These are phyloP conservation scores for Vulpes ferrilata DNA, from an alignment of 2,113 vertebrate genomes.

Conservation along the genomic window DNA sequence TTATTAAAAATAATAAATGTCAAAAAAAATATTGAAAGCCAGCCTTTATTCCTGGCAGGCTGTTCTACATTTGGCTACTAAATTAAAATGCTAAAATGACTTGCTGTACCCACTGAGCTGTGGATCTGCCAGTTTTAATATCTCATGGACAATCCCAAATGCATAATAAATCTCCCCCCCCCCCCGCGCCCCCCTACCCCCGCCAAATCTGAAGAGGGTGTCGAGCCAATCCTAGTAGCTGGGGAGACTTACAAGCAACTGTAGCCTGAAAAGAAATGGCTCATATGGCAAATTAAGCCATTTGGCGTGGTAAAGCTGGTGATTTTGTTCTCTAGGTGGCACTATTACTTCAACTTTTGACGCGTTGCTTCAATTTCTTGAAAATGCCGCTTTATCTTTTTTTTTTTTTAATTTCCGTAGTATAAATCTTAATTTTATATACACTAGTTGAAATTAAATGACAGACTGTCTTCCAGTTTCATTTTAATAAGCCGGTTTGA, in stretches of 20 bases:
- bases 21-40: neutral
- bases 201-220: neutral
- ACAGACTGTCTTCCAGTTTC: neutral
- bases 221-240: neutral
- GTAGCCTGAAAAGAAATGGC: neutral
- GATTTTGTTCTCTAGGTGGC: constrained; percentile 84
- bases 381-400: constrained; percentile 64
- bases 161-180: fast-evolving
- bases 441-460: constrained; percentile 9
- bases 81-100: neutral
- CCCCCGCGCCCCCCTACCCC: neutral
- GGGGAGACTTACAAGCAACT: neutral
- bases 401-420: constrained; percentile 71
- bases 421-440: constrained; percentile 58
- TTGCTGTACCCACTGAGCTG: neutral
- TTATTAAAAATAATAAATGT: constrained; percentile 43
- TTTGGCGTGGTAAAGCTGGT: neutral
- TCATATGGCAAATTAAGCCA: neutral
- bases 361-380: constrained; percentile 61
- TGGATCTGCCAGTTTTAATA: constrained; percentile 29
- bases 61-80: neutral
- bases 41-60: neutral
- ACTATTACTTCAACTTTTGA: constrained; percentile 82
- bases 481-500: constrained; percentile 78
- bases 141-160: neutral